Evolutionary conservation across 2,797 vertebrate genomes (phyloP).

Genomic region (Propithecus deckenii): DNA sequence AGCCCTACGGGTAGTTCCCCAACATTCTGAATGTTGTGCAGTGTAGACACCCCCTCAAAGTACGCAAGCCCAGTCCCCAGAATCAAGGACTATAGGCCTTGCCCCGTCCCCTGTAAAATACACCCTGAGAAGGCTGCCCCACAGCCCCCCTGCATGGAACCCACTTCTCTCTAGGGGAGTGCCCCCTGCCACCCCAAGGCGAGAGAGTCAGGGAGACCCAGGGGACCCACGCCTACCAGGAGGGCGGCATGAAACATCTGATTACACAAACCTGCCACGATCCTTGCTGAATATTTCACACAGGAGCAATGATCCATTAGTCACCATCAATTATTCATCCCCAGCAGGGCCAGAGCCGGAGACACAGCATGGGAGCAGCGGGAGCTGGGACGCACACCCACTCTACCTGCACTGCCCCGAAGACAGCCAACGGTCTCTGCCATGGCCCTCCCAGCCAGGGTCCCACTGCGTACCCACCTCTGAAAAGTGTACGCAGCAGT

Average conservation of each 20-base stretch:
- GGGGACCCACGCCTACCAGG: constrained; percentile 4
- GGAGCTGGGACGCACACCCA: background rate
- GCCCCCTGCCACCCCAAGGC: background rate
- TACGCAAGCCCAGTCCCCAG: background rate
- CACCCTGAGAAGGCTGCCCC: background rate
- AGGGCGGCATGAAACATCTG: constrained; percentile 45
- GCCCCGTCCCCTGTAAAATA: background rate
- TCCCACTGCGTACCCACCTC: background rate
- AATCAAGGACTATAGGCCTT: background rate
- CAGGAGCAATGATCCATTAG: constrained; percentile 46
- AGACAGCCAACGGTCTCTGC: background rate
- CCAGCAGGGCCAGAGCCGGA: background rate
- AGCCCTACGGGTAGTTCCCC: background rate
- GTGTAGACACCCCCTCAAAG: background rate
- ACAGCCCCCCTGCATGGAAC: background rate
- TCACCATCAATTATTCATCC: constrained; percentile 74
- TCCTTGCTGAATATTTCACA: constrained; percentile 39
- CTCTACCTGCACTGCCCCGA: background rate
- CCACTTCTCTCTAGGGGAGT: background rate
- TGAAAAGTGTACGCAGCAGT: background rate
- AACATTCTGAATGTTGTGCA: background rate
- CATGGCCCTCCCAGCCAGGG: accelerated
- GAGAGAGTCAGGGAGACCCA: constrained; percentile 52
- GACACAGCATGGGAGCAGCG: background rate
- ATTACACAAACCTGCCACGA: constrained; percentile 16